phyloP scores from a whole-genome alignment of 2,888 invertebrate species.

The Himalopsyche tibetana region DNA sequence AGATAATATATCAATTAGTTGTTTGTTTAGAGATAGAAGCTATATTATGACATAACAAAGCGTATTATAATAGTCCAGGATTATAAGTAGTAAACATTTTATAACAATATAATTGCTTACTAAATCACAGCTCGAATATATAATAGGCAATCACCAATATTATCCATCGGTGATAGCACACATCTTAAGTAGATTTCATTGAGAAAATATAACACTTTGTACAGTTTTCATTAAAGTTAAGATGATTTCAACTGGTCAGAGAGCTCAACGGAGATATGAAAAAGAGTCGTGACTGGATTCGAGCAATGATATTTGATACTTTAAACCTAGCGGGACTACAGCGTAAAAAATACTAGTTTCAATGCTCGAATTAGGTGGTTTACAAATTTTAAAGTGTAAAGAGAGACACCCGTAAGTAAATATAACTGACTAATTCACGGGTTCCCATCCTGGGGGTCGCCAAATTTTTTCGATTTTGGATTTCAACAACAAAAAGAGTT shows the following conservation, averaged over 20 bases:
- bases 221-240: not conserved
- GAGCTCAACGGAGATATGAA: not conserved
- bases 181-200: not conserved
- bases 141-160: not conserved
- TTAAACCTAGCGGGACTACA: too few relatives aligned
- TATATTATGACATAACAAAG: not conserved
- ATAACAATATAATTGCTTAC: not conserved
- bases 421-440: too few relatives aligned
- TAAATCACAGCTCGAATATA: constrained; percentile 2
- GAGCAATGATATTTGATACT: too few relatives aligned
- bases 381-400: too few relatives aligned
- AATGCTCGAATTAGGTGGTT: too few relatives aligned
- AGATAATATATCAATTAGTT: too few relatives aligned
- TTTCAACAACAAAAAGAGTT: too few relatives aligned
- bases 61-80: not conserved
- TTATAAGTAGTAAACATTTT: not conserved
- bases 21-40: not conserved
- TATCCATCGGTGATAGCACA: not conserved
- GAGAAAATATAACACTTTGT: constrained; percentile 1
- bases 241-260: not conserved
- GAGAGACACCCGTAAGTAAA: too few relatives aligned
- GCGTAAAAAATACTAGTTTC: too few relatives aligned
- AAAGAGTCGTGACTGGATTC: not conserved
- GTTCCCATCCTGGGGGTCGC: too few relatives aligned
- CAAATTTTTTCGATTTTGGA: too few relatives aligned